phyloP scores from a whole-genome alignment of 2,888 invertebrate species.

The Microplitis manilae region DNA sequence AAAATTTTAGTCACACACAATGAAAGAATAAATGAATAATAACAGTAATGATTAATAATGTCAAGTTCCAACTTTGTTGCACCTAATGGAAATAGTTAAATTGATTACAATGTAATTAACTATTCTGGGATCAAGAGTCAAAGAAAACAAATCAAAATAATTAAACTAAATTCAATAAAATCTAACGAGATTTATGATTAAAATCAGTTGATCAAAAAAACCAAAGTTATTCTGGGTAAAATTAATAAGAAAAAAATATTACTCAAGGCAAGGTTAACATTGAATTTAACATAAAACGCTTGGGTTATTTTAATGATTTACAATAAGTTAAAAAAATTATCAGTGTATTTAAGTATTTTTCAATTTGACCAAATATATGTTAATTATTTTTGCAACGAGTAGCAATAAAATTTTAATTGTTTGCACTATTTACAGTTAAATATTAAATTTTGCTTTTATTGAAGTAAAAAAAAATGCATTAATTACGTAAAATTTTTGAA shows the following conservation, averaged over 20 bases:
- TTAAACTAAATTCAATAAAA: no score
- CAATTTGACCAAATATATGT: neutral
- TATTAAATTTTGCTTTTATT: neutral
- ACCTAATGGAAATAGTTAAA: no score
- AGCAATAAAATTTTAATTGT: no score
- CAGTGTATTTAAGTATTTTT: neutral
- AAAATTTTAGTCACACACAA: no score
- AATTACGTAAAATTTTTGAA: neutral
- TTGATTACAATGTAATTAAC: no score
- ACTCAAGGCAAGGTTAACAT: neutral
- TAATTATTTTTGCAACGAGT: neutral
- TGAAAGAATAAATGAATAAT: no score
- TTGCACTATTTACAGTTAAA: neutral
- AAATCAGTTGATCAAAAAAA: no score
- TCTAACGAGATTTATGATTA: no score
- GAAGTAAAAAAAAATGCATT: neutral
- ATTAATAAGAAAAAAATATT: neutral
- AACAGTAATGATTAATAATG: no score
- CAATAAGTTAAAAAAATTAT: neutral
- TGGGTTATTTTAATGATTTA: neutral
- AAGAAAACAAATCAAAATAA: no score
- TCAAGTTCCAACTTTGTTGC: no score
- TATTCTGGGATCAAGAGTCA: no score
- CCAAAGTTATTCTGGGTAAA: neutral
- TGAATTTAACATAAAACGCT: neutral